phyloP scores from a whole-genome alignment of 2,888 invertebrate species.

The Lithosia quadra region DNA sequence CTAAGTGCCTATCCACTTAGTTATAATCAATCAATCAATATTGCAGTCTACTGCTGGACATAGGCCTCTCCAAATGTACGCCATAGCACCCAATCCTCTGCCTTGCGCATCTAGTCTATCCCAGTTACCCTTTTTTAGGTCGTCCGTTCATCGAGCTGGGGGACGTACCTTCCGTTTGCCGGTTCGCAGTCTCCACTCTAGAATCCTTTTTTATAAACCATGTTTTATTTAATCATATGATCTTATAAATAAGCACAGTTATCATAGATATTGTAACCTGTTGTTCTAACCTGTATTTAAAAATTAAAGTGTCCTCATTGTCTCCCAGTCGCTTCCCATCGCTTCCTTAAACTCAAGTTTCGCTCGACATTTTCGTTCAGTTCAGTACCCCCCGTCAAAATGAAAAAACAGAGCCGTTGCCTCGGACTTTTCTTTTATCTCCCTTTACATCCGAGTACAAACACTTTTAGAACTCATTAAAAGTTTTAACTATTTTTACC shows the following conservation, averaged over 20 bases:
- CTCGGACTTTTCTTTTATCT: slow-evolving; percentile 41
- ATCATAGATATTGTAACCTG: no score
- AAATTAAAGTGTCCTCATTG: not conserved
- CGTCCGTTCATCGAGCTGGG: no score
- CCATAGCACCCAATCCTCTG: no score
- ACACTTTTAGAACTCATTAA: slow-evolving; percentile 69
- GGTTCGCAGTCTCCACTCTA: no score
- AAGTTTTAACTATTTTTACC: slow-evolving; percentile 67
- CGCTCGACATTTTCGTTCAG: not conserved
- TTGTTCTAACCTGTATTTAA: not conserved
- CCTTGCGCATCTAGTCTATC: no score
- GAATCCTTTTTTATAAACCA: no score
- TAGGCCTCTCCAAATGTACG: no score
- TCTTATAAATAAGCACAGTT: no score
- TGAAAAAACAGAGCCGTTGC: slow-evolving; percentile 29
- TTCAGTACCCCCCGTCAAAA: slow-evolving; percentile 36
- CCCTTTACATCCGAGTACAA: slow-evolving; percentile 58
- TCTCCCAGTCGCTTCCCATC: not conserved
- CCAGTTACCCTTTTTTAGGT: no score
- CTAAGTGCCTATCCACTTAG: not conserved
- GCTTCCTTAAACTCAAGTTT: not conserved
- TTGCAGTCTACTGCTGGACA: no score
- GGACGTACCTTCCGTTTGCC: no score
- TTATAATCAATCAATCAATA: no score
- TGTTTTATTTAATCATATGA: not conserved